phyloP scores from a whole-genome alignment of 2,113 vertebrate genomes.

The Entomyzon cyanotis region DNA sequence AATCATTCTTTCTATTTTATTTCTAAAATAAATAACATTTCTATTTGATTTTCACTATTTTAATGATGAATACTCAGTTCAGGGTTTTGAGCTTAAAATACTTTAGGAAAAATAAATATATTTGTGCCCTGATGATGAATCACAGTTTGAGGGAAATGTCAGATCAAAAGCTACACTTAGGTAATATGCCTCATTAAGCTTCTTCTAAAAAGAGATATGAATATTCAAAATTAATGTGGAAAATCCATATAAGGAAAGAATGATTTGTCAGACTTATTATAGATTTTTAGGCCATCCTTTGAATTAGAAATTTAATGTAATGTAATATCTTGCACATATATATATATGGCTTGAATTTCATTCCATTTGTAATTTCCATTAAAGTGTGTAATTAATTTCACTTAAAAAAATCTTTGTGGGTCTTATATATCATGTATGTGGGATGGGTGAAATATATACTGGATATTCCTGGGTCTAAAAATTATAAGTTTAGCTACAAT shows the following conservation, averaged over 20 bases:
- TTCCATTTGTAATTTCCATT: background rate
- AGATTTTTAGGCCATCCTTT: background rate
- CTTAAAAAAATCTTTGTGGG: background rate
- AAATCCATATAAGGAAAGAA: background rate
- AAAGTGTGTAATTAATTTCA: background rate
- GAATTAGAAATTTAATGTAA: background rate
- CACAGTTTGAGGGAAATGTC: background rate
- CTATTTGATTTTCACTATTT: background rate
- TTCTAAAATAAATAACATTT: background rate
- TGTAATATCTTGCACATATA: background rate
- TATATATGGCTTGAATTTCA: background rate
- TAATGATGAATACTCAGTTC: background rate
- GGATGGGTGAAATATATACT: background rate
- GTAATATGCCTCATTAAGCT: background rate
- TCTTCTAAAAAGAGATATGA: background rate
- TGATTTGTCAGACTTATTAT: background rate
- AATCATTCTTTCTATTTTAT: background rate
- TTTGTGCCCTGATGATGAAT: background rate
- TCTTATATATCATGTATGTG: background rate
- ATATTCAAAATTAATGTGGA: slow-evolving; percentile 2
- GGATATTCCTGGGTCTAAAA: background rate
- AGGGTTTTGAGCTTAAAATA: background rate
- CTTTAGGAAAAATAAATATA: background rate
- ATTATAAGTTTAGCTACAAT: background rate
- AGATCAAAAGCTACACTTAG: slow-evolving; percentile 3